Evolutionary conservation across 2,888 invertebrate species (phyloP).

Genomic region (Calameuta filiformis): DNA sequence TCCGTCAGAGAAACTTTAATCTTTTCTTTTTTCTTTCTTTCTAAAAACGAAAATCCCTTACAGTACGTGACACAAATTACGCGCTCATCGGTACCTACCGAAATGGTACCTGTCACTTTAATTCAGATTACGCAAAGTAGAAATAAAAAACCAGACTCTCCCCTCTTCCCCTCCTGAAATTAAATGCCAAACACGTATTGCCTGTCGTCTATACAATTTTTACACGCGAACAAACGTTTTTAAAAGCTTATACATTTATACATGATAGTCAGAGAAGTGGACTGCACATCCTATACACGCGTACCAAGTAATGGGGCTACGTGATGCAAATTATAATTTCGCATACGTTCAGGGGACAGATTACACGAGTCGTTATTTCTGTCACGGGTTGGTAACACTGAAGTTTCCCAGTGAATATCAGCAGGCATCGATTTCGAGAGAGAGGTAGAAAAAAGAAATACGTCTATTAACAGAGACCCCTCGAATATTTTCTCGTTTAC

Average conservation of each 20-base stretch:
- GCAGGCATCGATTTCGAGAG: not conserved
- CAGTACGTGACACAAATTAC: not conserved
- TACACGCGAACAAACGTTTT: conserved; percentile 29
- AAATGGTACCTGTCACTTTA: not conserved
- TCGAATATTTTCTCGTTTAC: not conserved
- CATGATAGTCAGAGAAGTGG: not conserved
- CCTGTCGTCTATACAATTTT: conserved; percentile 23
- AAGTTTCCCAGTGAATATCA: not conserved
- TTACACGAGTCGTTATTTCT: conserved; percentile 1
- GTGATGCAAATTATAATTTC: not conserved
- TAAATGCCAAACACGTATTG: not conserved
- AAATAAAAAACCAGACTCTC: no score
- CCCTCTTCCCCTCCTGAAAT: not conserved
- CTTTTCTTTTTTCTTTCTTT: not conserved
- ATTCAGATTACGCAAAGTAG: not conserved
- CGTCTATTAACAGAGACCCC: not conserved
- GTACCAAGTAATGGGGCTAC: not conserved
- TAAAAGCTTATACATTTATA: not conserved
- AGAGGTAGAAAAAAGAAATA: not conserved
- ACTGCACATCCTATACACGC: not conserved
- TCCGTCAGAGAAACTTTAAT: not conserved
- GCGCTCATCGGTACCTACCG: not conserved
- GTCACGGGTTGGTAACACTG: not conserved
- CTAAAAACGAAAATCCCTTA: not conserved
- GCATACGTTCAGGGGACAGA: not conserved